Evolutionary conservation across 2,888 invertebrate species (phyloP).

Genomic region (Drosophila prostipennis): DNA sequence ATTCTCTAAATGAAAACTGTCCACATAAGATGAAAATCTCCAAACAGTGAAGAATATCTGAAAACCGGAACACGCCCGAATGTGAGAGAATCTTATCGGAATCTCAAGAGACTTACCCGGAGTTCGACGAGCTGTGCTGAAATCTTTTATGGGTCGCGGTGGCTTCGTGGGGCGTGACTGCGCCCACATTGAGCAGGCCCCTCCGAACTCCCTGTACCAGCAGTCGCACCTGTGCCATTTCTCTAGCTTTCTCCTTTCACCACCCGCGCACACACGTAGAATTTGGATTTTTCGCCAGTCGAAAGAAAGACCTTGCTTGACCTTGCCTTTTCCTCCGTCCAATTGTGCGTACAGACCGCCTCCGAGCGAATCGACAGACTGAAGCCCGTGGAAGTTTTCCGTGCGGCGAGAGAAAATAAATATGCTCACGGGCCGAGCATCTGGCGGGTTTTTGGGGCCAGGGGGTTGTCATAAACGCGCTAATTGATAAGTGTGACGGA

Average conservation of each 20-base stretch:
- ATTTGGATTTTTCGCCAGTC: constrained; percentile 5
- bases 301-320: constrained; percentile 77
- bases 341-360: constrained; percentile 37
- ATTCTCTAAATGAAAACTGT: background rate
- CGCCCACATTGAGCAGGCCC: constrained; percentile 17
- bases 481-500: constrained; percentile 45
- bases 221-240: constrained; percentile 52
- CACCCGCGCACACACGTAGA: constrained; percentile 19
- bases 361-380: constrained; percentile 34
- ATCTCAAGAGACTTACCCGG: constrained; percentile 13
- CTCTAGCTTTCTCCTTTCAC: constrained; percentile 43
- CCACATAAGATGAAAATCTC: background rate
- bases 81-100: constrained; percentile 21
- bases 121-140: constrained; percentile 18
- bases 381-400: constrained; percentile 31
- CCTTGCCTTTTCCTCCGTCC: constrained; percentile 62
- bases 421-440: constrained; percentile 25
- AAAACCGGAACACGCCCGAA: background rate
- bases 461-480: constrained; percentile 24
- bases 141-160: constrained; percentile 22
- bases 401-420: constrained; percentile 31
- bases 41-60: background rate
- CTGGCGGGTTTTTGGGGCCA: background rate
- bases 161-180: background rate
- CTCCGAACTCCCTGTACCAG: constrained; percentile 24